phyloP scores from a whole-genome alignment of 1,140 invertebrate genomes.

The Phthorimaea operculella region DNA sequence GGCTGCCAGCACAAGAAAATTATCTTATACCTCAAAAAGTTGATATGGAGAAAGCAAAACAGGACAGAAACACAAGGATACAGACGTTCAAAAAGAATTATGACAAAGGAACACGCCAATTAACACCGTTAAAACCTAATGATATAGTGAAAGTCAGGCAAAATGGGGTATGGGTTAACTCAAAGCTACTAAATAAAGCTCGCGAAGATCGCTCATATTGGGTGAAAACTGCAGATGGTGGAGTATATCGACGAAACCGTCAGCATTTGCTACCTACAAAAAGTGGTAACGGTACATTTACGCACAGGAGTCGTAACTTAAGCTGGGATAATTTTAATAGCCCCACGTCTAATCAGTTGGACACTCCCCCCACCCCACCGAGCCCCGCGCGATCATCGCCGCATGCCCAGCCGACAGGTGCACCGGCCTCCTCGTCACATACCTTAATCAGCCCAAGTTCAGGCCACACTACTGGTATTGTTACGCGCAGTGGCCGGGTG shows the following conservation, averaged over 20 bases:
- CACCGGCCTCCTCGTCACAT: too few species aligned
- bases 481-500: neutral
- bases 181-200: slow-evolving; percentile 4
- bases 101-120: slow-evolving; percentile 10
- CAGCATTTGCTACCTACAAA: slow-evolving; percentile 1
- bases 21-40: slow-evolving; percentile 5
- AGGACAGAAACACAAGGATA: slow-evolving; percentile 7
- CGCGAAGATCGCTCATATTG: slow-evolving; percentile 11
- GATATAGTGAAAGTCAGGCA: slow-evolving; percentile 11
- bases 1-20: slow-evolving; percentile 11
- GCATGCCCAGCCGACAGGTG: too few species aligned
- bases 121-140: neutral
- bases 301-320: neutral
- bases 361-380: too few species aligned
- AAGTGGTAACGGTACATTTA: neutral
- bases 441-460: neutral
- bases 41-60: neutral
- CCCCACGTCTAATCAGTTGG: neutral
- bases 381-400: too few species aligned
- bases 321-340: neutral
- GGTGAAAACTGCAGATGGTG: slow-evolving; percentile 12
- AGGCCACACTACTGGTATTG: neutral
- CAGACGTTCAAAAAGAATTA: slow-evolving; percentile 12
- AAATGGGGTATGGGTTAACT: slow-evolving; percentile 9
- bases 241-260: slow-evolving; percentile 10